Percentiles rank a stretch among this genome's conserved stretches.
phyloP scores from a whole-genome alignment of 2,888 invertebrate genomes.

The Chymomyza amoena region DNA sequence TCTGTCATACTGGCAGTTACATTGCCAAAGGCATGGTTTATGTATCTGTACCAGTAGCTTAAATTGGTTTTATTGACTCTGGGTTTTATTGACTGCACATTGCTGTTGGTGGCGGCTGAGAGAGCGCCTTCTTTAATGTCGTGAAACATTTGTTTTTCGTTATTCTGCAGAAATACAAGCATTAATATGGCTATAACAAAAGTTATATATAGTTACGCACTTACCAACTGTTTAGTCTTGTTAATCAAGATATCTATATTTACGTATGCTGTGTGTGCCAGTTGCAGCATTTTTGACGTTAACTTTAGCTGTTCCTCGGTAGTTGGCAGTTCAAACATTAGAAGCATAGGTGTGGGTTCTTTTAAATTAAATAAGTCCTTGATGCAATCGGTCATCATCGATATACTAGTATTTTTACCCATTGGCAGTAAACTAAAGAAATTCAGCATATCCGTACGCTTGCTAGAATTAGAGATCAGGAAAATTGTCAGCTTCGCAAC shows the following conservation, averaged over 20 bases:
- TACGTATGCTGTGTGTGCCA: slow-evolving; percentile 48
- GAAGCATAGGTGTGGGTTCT: slow-evolving; percentile 34
- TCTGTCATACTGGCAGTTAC: slow-evolving; percentile 48
- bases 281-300: slow-evolving; percentile 49
- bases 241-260: slow-evolving; percentile 7
- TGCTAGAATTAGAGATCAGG: slow-evolving; percentile 45
- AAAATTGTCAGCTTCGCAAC: slow-evolving; percentile 50
- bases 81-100: too few species aligned
- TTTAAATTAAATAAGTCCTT: slow-evolving; percentile 53
- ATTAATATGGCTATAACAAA: too few species aligned
- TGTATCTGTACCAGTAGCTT: slow-evolving; percentile 57
- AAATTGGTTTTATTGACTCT: slow-evolving; percentile 46
- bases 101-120: too few species aligned
- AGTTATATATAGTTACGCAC: background rate
- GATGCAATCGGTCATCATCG: slow-evolving; percentile 58
- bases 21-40: slow-evolving; percentile 46
- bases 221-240: background rate
- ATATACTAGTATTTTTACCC: slow-evolving; percentile 25
- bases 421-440: slow-evolving; percentile 49
- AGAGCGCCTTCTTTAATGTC: too few species aligned
- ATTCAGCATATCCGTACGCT: slow-evolving; percentile 32
- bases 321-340: slow-evolving; percentile 56
- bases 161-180: too few species aligned
- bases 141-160: too few species aligned
- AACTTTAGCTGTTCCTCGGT: slow-evolving; percentile 25